Base-by-base conservation (phyloP, 2,888 invertebrate genomes). In the Onthophagus sagittarius region DNA sequence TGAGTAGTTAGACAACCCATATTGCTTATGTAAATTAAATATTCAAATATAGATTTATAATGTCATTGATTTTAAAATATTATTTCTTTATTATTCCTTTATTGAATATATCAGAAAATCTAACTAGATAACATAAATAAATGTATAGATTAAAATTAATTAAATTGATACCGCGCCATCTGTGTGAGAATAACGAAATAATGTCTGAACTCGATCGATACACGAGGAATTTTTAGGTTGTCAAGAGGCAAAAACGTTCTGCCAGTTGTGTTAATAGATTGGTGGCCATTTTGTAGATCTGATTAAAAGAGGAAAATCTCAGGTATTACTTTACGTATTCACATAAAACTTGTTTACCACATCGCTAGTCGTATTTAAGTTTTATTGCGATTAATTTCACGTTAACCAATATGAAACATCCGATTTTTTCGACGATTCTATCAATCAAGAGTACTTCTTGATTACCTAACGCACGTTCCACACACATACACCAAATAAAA, bases 401-500 rank as follows among this genome's bases (percentile, higher is more conserved):
- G 23, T 23, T 23, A 23, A 23, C 23, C 23, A 23, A 23, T 23
- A 23, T 23, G 23, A 23, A 23, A 23, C 23, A 23, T 23, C 23
- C 23, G 23, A 23, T 23, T 23, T 23, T 23, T 23, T 23, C 23
- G 23, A 2, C 23, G 23, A 9, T 11, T 53, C 39, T 53, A 7
- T 53, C 39, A 11, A 11, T 53, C 39, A 53, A 11, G 39, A 9
- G 39, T 53, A 53, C 11, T 7, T 53, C 11, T 53, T 11, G 39
- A 53, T 53, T 53, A 53, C 39, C 39, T 53, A 53, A 53, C 39
- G 39, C 39, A 53, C 39, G 65, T 62, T 65, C 31, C 64, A 73
- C 67, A 69, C 23, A 63, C 31, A 13, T 39, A 32, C 67, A 62
- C 67, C 71, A 72, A 62, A 70, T 72, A 74, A 70, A 72, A 71